Base-by-base conservation (phyloP, 2,888 invertebrate species). In the Dascillus cervinus region DNA sequence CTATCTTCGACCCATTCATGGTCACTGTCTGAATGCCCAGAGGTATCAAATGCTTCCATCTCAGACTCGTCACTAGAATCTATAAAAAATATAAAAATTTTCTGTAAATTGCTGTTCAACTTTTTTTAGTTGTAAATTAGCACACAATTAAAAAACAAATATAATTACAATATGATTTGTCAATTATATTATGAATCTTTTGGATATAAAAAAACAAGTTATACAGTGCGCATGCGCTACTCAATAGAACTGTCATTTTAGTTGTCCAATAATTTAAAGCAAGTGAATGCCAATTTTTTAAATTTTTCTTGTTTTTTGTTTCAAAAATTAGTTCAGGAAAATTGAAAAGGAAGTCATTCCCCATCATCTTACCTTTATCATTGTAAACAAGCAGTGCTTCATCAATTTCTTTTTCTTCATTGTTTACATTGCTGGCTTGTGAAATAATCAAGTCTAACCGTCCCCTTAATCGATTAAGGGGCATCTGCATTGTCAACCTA, bases 381-480 rank as follows among this genome's bases (percentile, higher is more conserved):
- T 73, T 70, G 53, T 70, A 75, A 30, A 71, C 62, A 9, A 75
- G 60, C 13, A 72, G 52, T 4, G 71, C 62, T 27, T 66, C 65
- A 13, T 66, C 65, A 11, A 63, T 52, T 39, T 65, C 59, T 26
- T 65, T 63, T 5, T 43, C 43, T 9, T 51, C 42, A 8, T 29
- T 21, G 8, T 45, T 31, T n/a, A 56, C 54, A 4, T 58, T 56
- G 22, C 61, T 60, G 26, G 74, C 64, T 55, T 75, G 73, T 4
- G 72, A 68, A 13, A 73, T 62, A 21, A 80, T 56, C 13, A 80
- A 64, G 41, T 75, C 72, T 19, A 81, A 62, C 25, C 78, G 69
- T 3, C 80, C 81, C 47, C 70, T 69, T 29, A 81, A 60, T 48
- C 67, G 67, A 24, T 70, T 70, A 36, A 79, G 55, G 24, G 72